Conservation (phyloP, 2,113 vertebrate genomes). For the Terrapene triunguis region DNA sequence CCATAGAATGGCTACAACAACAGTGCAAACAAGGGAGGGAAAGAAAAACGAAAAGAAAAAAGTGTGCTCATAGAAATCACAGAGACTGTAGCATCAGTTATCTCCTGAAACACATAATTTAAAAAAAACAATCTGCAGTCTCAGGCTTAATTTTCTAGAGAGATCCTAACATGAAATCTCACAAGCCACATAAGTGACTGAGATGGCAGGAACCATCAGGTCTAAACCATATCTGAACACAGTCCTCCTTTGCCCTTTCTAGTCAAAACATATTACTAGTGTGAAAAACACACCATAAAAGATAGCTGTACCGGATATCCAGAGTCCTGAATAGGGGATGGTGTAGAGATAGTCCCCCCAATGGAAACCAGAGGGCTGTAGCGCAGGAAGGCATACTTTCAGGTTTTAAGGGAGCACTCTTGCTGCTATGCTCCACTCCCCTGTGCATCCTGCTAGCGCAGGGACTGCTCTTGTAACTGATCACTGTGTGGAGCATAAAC, state of each 20-base stretch:
- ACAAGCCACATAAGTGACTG: background rate
- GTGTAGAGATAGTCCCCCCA: background rate
- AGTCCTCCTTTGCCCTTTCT: background rate
- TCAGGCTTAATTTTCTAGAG: background rate
- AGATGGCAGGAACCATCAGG: background rate
- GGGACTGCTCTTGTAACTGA: background rate
- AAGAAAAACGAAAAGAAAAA: background rate
- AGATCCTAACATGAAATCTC: background rate
- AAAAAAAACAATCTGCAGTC: background rate
- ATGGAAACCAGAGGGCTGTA: background rate
- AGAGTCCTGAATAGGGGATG: background rate
- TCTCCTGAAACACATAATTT: background rate
- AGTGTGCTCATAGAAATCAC: background rate
- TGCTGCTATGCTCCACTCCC: background rate
- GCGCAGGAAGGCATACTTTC: background rate
- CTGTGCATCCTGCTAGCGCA: background rate
- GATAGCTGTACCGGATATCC: background rate
- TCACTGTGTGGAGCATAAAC: background rate
- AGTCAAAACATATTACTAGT: background rate
- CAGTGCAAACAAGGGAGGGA: background rate
- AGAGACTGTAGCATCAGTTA: background rate
- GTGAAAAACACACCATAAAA: background rate
- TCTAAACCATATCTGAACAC: background rate
- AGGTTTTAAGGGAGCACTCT: background rate
- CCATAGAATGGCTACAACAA: background rate